Evolutionary conservation across 2,797 vertebrate species (phyloP), one percentile per base, ranked within the genome.

Genomic region (Sarcophilus harrisii): DNA sequence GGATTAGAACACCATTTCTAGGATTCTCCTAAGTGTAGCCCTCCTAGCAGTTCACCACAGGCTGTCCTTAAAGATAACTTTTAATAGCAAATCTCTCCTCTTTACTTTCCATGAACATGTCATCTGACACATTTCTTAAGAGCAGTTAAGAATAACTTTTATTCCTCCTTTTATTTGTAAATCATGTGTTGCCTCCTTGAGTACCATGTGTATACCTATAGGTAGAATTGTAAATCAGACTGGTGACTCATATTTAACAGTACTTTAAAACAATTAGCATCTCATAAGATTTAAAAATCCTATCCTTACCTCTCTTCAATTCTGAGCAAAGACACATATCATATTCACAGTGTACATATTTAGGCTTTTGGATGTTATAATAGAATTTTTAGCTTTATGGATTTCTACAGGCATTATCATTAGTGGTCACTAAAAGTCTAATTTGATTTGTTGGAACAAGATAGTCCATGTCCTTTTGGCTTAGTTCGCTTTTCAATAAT

Each of bases 171-270:
- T 90, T 66, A 45, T 62, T 96, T 91, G 8, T 9, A 92, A 94
- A 60, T n/a, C 60, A 91, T 52, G 57, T 90, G 57, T 21, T 91
- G 5, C 28, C n/a, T 91, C 93, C 52, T 93, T 27, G 96, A 87
- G 94, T 66, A 89, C 59, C 89, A 92, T 11, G 94, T 95, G 58
- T 1, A 92, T 55, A 21, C 89, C 92, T 55, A 38, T 90, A 58
- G 49, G 91, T n/a, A 66, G 0, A 92, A n/a, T 5, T 92, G 11
- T 45, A 59, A 96, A 94, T 55, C 12, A 96, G 4, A 30, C 11
- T 94, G 90, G 94, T 87, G 95, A 93, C 54, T 97, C 57, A 95
- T 81, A 81, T 38, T 60, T 94, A 62, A 93, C 12, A 92, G 92
- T 58, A 24, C 29, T 18, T 92, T 93, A 95, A 92, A 92, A 96